phyloP scores from a whole-genome alignment of 1,140 invertebrate genomes.

The Cydia pomonella region DNA sequence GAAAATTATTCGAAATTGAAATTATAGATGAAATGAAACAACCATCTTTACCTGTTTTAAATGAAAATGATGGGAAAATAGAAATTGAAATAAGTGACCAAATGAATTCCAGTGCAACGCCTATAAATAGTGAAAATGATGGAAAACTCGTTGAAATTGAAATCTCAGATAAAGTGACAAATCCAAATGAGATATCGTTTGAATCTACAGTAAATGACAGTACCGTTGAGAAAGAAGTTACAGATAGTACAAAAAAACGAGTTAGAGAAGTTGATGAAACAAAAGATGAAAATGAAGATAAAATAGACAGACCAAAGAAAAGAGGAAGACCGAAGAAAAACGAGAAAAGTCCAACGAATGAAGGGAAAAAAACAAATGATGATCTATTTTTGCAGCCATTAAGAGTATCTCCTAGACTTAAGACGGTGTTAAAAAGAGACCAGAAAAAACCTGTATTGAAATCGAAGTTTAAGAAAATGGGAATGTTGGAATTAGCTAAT shows the following conservation, averaged over 20 bases:
- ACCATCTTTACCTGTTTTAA: neutral
- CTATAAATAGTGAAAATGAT: neutral
- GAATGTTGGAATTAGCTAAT: constrained; percentile 15
- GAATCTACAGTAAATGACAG: no score
- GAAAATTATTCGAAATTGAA: neutral
- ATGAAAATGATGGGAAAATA: neutral
- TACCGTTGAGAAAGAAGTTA: neutral
- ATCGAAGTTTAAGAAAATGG: constrained; percentile 26
- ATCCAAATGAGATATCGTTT: neutral
- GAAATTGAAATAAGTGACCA: neutral
- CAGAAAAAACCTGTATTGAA: constrained; percentile 7
- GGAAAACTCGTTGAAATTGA: neutral
- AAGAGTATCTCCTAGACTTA: neutral
- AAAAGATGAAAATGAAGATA: neutral
- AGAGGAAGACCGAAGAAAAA: constrained; percentile 9
- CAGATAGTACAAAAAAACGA: neutral
- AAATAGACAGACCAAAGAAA: neutral
- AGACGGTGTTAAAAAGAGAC: neutral
- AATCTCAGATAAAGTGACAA: neutral
- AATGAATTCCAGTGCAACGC: neutral
- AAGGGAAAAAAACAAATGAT: neutral
- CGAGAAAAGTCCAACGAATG: neutral
- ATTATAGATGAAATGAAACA: constrained; percentile 22
- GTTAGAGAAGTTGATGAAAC: neutral
- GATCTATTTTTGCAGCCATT: neutral